Evolutionary conservation across 1,140 invertebrate species (phyloP), one percentile per base, ranked within the genome.

Genomic region (Drosophila leontia): DNA sequence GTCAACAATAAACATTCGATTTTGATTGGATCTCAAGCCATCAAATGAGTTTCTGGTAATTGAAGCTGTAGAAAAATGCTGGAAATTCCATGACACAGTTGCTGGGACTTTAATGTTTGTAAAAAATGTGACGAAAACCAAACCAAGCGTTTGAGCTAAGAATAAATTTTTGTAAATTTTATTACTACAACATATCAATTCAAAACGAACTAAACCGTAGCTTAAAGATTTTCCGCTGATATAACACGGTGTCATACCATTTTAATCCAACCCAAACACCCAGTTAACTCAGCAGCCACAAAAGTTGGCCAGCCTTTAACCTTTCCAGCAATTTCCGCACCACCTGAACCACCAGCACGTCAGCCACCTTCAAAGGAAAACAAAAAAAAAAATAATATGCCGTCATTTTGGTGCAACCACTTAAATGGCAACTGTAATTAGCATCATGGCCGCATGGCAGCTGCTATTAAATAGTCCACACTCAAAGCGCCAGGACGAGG

Each of bases 351-450:
- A 13, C 42, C 74, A 17, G 3, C 51, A 17, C 9, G 17, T 17
- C 29, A 50, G 34, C 39, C 23, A 19, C 45, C 41, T n/a, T 44
- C 53, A 47, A 56, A 32, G 42, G 39, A 29, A 45, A 50, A 32
- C 41, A 44, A 78, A 11, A n/a, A 58, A n/a, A 39, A 51, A 47
- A 60, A 72, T 59, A 72, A 71, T 59, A 72, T 50, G 70, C 67
- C 69, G 80, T 78, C 84, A 90, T 88, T 72, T 87, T 88, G 80
- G 77, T 88, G 85, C 84, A 90, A 90, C 84, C 84, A 90, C 84
- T 88, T 90, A 88, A 88, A 88, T 88, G 85, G 81, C 84, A 88
- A 78, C 80, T 84, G 85, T 88, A 88, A 88, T 88, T 88, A 88
- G 84, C 84, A 88, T 88, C 81, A 88, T 90, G 81, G 84, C 85